Evolutionary conservation across 2,113 vertebrate genomes (phyloP), one percentile per base, ranked within the genome.

Genomic region (Peromyscus leucopus): DNA sequence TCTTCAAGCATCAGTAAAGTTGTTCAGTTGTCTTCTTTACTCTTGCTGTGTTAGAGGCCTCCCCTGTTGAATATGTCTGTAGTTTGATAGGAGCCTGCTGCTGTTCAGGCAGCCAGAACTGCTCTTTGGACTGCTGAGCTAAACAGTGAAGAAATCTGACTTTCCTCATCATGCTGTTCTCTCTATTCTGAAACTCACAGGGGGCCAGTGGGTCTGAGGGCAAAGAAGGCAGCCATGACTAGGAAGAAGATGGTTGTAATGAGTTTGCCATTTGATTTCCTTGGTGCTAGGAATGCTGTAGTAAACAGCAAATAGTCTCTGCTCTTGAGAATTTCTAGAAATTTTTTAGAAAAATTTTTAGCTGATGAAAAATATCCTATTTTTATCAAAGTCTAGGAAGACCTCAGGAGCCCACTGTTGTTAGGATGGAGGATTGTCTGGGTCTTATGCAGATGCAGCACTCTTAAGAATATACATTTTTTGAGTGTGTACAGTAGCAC

Each of bases 321-420:
- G 59, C 31, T 72, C 19, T 85, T 51, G 36, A 71, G 76, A 21
- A 39, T 46, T 92, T 93, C 74, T 67, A 46, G 0, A 72, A 76
- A 78, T 95, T 94, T 94, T 85, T 26, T 74, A 48, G 80, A 83
- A 76, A 71, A n/a, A n/a, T n/a, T n/a, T n/a, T n/a, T 51, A 92
- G 61, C 67, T 61, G 69, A 46, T 87, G 59, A 69, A 67, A 90
- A 87, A 87, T 51, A 36, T 13, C 46, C 85, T 6, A 74, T 92
- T 86, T 97, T 86, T 75, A 61, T 59, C 55, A n/a, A 86, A 42
- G 31, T 63, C 46, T 79, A 55, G 69, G 36, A 76, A 11, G 76
- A 63, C 57, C 90, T 93, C 26, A 80, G 76, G 79, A 71, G 51
- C 61, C n/a, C 67, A 36, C 5, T 69, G 48, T 59, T 96, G 51